Percentiles rank a stretch among this genome's conserved stretches.
phyloP scores from a whole-genome alignment of 2,113 vertebrate species.

The Carlito syrichta region DNA sequence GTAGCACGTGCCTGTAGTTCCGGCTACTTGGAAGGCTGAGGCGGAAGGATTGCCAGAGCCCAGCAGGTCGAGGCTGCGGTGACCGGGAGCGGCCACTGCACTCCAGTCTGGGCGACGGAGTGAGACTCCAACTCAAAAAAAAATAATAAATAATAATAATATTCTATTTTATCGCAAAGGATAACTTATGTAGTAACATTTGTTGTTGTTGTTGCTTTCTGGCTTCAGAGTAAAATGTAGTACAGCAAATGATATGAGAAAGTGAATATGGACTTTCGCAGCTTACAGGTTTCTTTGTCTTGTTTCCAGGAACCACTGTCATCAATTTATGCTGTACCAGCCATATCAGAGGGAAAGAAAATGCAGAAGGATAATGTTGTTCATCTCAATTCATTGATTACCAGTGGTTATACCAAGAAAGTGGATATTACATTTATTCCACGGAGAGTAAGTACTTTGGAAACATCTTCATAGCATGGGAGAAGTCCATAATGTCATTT shows the following conservation, averaged over 20 bases:
- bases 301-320: constrained; percentile 50
- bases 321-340: constrained; percentile 12
- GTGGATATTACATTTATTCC: constrained; percentile 88
- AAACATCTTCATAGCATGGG: neutral
- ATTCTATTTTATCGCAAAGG: constrained; percentile 2
- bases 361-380: constrained; percentile 75
- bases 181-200: neutral
- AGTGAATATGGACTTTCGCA: fast-evolving
- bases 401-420: constrained; percentile 81
- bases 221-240: neutral
- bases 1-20: too few relatives aligned
- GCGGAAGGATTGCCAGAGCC: too few relatives aligned
- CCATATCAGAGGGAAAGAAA: constrained; percentile 60
- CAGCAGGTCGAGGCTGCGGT: too few relatives aligned
- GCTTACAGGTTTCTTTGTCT: neutral
- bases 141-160: too few relatives aligned
- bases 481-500: neutral
- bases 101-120: too few relatives aligned
- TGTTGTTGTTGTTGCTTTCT: neutral
- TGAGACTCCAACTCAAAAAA: too few relatives aligned
- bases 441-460: constrained; percentile 83
- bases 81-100: too few relatives aligned
- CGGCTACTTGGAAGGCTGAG: too few relatives aligned
- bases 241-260: neutral
- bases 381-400: constrained; percentile 84